phyloP scores from a whole-genome alignment of 2,797 vertebrate genomes.

The Esox lucius region DNA sequence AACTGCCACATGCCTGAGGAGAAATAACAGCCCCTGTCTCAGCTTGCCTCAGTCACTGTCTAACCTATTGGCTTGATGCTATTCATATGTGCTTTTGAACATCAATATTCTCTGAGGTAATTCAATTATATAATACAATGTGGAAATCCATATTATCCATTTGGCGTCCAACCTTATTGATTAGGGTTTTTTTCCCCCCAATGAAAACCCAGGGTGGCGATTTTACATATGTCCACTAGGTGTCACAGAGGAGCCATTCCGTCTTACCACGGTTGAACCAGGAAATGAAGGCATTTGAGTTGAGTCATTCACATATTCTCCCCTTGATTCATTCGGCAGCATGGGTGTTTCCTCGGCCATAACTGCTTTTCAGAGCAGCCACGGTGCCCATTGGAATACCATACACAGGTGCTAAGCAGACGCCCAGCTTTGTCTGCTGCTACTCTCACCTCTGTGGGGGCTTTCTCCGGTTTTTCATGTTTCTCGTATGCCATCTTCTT shows the following conservation, averaged over 20 bases:
- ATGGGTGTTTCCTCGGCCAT: neutral
- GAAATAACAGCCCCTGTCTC: slow-evolving; percentile 43
- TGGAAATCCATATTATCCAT: neutral
- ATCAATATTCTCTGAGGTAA: no score
- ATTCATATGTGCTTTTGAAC: neutral
- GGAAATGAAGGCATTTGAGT: slow-evolving; percentile 4
- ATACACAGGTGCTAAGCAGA: neutral
- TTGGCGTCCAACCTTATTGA: neutral
- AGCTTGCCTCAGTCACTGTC: neutral
- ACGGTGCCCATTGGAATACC: neutral
- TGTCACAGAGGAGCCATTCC: slow-evolving; percentile 23
- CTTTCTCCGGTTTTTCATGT: slow-evolving; percentile 84
- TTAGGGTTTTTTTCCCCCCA: slow-evolving; percentile 10
- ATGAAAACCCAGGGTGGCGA: slow-evolving; percentile 8
- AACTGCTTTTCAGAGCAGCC: neutral
- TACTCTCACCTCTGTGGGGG: slow-evolving; percentile 74
- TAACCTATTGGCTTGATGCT: neutral
- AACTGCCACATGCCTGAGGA: slow-evolving; percentile 79
- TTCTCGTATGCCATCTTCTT: slow-evolving; percentile 92
- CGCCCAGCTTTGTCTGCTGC: neutral
- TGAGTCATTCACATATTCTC: slow-evolving; percentile 26
- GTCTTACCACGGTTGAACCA: neutral
- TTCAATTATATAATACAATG: neutral
- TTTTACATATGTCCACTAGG: slow-evolving; percentile 29
- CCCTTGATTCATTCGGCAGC: slow-evolving; percentile 18